Percentiles rank a stretch among this genome's conserved stretches.
Evolutionary conservation across 2,888 invertebrate genomes (phyloP).

Genomic region (Atherix ibis): DNA sequence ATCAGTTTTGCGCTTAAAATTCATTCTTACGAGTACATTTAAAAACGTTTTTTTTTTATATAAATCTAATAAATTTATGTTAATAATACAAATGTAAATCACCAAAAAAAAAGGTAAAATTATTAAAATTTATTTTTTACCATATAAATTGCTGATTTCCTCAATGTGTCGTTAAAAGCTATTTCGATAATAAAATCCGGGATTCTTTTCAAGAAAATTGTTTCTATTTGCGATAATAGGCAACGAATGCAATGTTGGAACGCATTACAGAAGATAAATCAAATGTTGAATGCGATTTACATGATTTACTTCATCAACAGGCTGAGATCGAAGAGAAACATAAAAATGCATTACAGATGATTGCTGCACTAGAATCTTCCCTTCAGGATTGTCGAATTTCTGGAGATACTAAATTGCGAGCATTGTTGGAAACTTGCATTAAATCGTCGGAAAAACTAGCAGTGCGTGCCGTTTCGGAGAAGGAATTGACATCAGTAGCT

Average conservation of each 20-base stretch:
- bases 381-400: slow-evolving; percentile 20
- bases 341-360: slow-evolving; percentile 14
- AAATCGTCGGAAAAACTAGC: slow-evolving; percentile 17
- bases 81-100: too few species aligned
- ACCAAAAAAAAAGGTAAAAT: too few species aligned
- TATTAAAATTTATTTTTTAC: too few species aligned
- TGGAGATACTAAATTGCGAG: slow-evolving; percentile 19
- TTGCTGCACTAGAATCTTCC: slow-evolving; percentile 19
- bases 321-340: slow-evolving; percentile 43
- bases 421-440: slow-evolving; percentile 17
- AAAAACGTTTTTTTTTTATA: too few species aligned
- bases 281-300: slow-evolving; percentile 44
- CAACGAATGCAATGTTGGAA: slow-evolving; percentile 46
- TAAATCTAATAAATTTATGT: too few species aligned
- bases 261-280: slow-evolving; percentile 32
- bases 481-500: slow-evolving; percentile 15
- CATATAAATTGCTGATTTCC: too few species aligned
- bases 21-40: too few species aligned
- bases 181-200: too few species aligned
- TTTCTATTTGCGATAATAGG: slow-evolving; percentile 28
- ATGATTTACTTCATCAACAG: slow-evolving; percentile 51
- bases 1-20: too few species aligned
- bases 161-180: too few species aligned
- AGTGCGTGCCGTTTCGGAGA: slow-evolving; percentile 15
- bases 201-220: background rate